phyloP scores from a whole-genome alignment of 2,113 vertebrate genomes.

The Meleagris gallopavo region DNA sequence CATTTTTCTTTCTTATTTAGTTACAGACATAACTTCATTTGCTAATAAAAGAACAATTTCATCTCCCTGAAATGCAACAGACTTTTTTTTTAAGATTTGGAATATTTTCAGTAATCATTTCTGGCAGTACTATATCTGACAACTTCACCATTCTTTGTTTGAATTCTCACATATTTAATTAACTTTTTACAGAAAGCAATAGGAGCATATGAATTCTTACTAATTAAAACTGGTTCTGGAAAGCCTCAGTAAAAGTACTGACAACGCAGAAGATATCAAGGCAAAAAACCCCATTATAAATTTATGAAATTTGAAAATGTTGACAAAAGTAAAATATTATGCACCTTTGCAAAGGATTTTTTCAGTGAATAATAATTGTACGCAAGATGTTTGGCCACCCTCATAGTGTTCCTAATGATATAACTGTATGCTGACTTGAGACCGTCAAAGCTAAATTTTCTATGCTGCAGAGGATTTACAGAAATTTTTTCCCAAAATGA shows the following conservation, averaged over 20 bases:
- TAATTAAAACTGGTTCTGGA: not conserved
- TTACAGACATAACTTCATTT: not conserved
- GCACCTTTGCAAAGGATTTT: not conserved
- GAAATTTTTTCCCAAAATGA: not conserved
- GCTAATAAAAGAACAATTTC: not conserved
- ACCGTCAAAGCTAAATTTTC: not conserved
- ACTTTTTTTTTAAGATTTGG: not conserved
- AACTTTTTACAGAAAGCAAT: rapidly evolving
- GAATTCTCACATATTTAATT: not conserved
- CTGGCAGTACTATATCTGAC: not conserved
- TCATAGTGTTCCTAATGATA: not conserved
- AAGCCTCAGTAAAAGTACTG: not conserved
- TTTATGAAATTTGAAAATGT: not conserved
- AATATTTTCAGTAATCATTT: not conserved
- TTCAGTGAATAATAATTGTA: not conserved
- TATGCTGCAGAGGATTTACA: not conserved
- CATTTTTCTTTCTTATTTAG: not conserved
- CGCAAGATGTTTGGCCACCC: not conserved
- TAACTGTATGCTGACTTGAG: not conserved
- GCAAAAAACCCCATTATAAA: not conserved
- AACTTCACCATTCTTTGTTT: not conserved
- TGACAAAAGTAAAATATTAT: not conserved
- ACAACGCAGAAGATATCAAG: not conserved
- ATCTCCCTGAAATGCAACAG: not conserved
- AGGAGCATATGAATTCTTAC: not conserved